phyloP scores from a whole-genome alignment of 2,113 vertebrate genomes.

The Romanogobio albipinnatus region DNA sequence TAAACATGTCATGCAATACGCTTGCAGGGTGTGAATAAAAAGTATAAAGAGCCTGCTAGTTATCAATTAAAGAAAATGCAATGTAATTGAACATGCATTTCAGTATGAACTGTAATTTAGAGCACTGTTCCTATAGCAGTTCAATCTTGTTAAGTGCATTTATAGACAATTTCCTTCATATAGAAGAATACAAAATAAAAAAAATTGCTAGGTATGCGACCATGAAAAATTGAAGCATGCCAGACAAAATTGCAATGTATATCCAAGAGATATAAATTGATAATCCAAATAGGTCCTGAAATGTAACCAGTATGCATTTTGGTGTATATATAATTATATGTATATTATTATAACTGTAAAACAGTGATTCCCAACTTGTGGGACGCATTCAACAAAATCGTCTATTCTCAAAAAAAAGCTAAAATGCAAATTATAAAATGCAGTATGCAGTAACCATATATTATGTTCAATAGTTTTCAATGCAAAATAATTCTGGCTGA shows the following conservation, averaged over 20 bases:
- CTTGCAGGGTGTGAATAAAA: neutral
- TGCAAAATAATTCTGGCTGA: neutral
- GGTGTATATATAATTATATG: neutral
- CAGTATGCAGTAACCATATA: neutral
- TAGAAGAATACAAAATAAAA: neutral
- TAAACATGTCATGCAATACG: neutral
- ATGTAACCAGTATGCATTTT: neutral
- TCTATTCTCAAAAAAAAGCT: neutral
- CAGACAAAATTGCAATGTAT: neutral
- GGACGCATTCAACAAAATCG: too few relatives aligned
- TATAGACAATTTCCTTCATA: neutral
- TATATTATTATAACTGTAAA: neutral
- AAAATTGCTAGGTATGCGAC: neutral
- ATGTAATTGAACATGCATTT: neutral
- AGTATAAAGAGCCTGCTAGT: neutral
- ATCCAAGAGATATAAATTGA: neutral
- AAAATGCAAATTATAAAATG: neutral
- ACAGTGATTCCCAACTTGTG: neutral
- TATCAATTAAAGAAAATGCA: constrained; percentile 7
- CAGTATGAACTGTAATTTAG: neutral
- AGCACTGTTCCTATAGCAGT: neutral
- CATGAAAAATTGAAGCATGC: neutral
- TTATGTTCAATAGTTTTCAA: neutral
- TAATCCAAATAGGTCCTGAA: neutral
- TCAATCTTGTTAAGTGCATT: neutral